Conservation (phyloP, 1,140 invertebrate species). For the Drosophila suzukii region DNA sequence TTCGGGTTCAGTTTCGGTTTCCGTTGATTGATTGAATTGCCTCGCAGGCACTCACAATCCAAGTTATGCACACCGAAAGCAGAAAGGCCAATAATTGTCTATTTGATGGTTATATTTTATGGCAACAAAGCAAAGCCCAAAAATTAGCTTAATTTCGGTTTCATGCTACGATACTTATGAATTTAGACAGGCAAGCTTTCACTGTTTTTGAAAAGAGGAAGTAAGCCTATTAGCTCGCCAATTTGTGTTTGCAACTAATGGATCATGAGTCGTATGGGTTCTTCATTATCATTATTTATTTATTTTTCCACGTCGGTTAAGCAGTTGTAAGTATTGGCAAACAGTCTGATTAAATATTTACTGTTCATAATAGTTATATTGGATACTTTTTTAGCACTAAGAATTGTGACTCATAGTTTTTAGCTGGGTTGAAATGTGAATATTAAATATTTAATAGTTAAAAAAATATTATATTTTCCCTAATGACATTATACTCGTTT, state of each 20-base stretch:
- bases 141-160: constrained; percentile 57
- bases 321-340: neutral
- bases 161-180: constrained; percentile 26
- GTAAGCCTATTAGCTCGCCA: neutral
- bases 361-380: neutral
- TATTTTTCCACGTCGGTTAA: neutral
- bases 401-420: no score
- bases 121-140: constrained; percentile 8
- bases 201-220: constrained; percentile 19
- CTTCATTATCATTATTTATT: neutral
- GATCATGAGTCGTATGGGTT: neutral
- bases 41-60: neutral
- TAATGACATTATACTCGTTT: neutral
- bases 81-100: constrained; percentile 51
- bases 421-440: no score
- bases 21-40: constrained; percentile 39
- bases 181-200: constrained; percentile 37
- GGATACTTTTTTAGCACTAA: neutral
- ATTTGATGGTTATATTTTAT: constrained; percentile 16
- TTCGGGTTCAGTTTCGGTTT: constrained; percentile 25
- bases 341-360: neutral
- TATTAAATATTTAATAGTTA: no score
- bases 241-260: no score
- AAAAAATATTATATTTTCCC: no score
- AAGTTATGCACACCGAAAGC: constrained; percentile 19